Percentiles rank a stretch among this genome's conserved stretches.
Evolutionary conservation across 2,888 invertebrate species (phyloP).

Genomic region (Rapana venosa): DNA sequence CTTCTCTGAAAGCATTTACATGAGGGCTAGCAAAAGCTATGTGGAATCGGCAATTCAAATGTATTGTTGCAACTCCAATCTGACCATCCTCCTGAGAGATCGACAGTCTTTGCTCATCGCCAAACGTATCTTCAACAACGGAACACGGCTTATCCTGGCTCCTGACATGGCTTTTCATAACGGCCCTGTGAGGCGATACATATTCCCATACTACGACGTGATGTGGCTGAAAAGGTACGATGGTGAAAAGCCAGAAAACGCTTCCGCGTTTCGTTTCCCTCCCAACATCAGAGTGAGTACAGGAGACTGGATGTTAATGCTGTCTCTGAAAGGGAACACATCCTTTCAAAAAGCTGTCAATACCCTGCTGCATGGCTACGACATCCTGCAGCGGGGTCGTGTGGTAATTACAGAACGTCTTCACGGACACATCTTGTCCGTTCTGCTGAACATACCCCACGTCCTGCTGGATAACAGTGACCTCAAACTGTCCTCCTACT

Average conservation of each 20-base stretch:
- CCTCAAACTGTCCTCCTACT: slow-evolving; percentile 46
- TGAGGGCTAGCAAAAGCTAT: not conserved
- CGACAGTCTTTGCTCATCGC: slow-evolving; percentile 44
- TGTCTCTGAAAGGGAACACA: slow-evolving; percentile 37
- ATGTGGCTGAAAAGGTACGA: slow-evolving; percentile 54
- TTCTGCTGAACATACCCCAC: slow-evolving; percentile 50
- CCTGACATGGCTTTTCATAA: slow-evolving; percentile 57
- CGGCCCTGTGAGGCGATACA: slow-evolving; percentile 46
- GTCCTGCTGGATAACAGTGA: slow-evolving; percentile 51
- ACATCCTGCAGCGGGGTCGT: slow-evolving; percentile 54
- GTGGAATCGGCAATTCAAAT: not conserved
- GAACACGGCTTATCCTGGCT: slow-evolving; percentile 44
- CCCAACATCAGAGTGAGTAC: slow-evolving; percentile 34
- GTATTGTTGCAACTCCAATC: slow-evolving; percentile 40
- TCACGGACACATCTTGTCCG: slow-evolving; percentile 52
- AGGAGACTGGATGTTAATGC: slow-evolving; percentile 50
- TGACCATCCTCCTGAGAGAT: slow-evolving; percentile 49
- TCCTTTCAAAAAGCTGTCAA: slow-evolving; percentile 48
- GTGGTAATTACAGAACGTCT: slow-evolving; percentile 55
- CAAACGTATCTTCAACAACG: slow-evolving; percentile 41
- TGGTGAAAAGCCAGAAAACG: slow-evolving; percentile 46
- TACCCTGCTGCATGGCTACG: slow-evolving; percentile 47
- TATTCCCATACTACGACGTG: slow-evolving; percentile 53
- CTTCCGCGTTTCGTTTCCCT: slow-evolving; percentile 37
- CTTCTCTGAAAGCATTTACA: slow-evolving; percentile 45